Evolutionary conservation across 1,140 invertebrate species (phyloP).

Genomic region (Sycophila sp.): DNA sequence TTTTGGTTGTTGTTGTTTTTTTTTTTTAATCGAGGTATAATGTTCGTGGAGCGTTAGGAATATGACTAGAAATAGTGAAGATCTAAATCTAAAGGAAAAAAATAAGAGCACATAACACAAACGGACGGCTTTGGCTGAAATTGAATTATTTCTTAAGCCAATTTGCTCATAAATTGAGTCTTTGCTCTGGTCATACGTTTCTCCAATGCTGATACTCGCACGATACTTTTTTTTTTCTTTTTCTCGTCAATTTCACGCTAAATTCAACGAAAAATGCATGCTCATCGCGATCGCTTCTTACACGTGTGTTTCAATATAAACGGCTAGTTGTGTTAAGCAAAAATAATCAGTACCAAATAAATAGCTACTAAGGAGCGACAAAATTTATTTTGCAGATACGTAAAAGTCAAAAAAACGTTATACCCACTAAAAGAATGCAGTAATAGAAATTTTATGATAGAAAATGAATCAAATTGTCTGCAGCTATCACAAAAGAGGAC

Average conservation of each 20-base stretch:
- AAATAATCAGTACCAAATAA: background rate
- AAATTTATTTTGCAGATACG: conserved; percentile 5
- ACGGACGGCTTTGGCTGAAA: conserved; percentile 10
- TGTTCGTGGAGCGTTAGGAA: background rate
- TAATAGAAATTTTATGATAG: too few species aligned
- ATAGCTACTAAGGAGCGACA: too few species aligned
- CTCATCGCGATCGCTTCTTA: background rate
- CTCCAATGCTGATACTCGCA: background rate
- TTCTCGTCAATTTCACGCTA: conserved; percentile 5
- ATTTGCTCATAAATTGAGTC: background rate
- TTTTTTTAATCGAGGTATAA: too few species aligned
- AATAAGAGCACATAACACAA: background rate
- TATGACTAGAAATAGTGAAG: background rate
- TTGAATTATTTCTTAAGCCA: background rate
- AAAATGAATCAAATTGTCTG: too few species aligned
- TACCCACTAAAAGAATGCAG: conserved; percentile 21
- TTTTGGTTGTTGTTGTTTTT: too few species aligned
- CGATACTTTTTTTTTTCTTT: background rate
- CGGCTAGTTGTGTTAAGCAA: too few species aligned
- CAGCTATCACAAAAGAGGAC: too few species aligned
- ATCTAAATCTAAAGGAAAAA: background rate
- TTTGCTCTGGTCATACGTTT: background rate
- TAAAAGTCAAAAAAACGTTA: conserved; percentile 22
- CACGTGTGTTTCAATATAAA: too few species aligned
- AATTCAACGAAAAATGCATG: background rate